Base-by-base conservation (phyloP, 1,140 invertebrate species). In the Trinorchestia longiramus region DNA sequence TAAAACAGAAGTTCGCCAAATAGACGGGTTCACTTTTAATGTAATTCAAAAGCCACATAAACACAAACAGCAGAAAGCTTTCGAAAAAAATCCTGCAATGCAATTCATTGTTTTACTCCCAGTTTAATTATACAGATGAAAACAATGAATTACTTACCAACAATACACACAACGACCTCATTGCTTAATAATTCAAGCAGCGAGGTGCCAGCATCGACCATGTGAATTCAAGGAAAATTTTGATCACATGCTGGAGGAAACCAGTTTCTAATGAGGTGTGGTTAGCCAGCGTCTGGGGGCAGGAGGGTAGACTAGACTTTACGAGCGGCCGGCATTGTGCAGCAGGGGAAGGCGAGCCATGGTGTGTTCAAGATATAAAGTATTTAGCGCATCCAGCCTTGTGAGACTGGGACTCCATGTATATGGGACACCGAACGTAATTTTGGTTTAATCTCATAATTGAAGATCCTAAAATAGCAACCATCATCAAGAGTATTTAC, bases 301-400 rank as follows among this genome's bases (percentile, higher is more conserved):
- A 36, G 62, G 62, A 77, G 62, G 62, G 1, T 77, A 1, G 62
- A 77, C 62, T 43, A 36, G 88, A 90, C 4, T 90, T 90, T 90
- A 90, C 88, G 88, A 90, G 88, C 3, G 88, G 28, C 88, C 42
- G 43, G 88, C 88, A 90, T 90, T 90, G 88, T 90, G 4, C 43
- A 28, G 88, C 4, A 28, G 23, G n/a, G 11, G 15, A 42, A 43
- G 88, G 41, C 15, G 41, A 4, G 43, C 88, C n/a, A 41, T 41
- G 1, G 88, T 90, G 41, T 4, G 88, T 15, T 90, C 41, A 3
- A 4, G 4, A 17, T 41, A 90, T 90, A 19, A 40, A 28, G 28
- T 36, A 36, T 77, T 77, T 77, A 77, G 15, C 62, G 19, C 6
- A n/a, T 11, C 47, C 47, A 53, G 62, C 36, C 28, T 36, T 28